phyloP scores from a whole-genome alignment of 2,113 vertebrate genomes.

The Accipiter virgatus region DNA sequence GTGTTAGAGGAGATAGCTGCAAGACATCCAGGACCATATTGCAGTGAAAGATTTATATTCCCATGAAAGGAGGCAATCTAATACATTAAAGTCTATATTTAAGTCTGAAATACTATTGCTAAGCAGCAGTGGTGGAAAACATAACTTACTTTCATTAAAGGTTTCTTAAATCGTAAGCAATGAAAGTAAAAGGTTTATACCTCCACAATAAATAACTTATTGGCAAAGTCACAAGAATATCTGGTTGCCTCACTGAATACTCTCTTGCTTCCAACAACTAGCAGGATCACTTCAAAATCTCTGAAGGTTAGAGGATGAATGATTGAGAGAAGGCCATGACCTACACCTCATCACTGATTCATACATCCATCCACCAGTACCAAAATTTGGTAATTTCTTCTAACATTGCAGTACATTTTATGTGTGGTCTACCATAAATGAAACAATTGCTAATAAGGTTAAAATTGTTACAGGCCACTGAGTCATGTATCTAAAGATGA shows the following conservation, averaged over 20 bases:
- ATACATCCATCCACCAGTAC: background rate
- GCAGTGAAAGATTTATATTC: conserved; percentile 55
- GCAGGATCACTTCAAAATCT: background rate
- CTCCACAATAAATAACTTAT: background rate
- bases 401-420: background rate
- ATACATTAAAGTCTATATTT: conserved; percentile 49
- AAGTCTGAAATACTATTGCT: conserved; percentile 47
- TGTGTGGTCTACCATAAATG: background rate
- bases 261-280: background rate
- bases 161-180: conserved; percentile 3
- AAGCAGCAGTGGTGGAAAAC: conserved; percentile 37
- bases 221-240: background rate
- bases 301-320: background rate
- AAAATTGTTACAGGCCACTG: background rate
- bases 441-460: background rate
- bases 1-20: conserved; percentile 60
- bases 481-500: background rate
- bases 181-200: conserved; percentile 34
- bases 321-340: background rate
- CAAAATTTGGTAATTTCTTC: background rate
- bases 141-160: conserved; percentile 55
- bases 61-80: conserved; percentile 50
- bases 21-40: conserved; percentile 61
- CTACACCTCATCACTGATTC: background rate
- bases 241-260: background rate